These are phyloP conservation scores for Percopsis omiscomaycus DNA, from an alignment of 2,797 vertebrate species.

Conservation along the genomic window DNA sequence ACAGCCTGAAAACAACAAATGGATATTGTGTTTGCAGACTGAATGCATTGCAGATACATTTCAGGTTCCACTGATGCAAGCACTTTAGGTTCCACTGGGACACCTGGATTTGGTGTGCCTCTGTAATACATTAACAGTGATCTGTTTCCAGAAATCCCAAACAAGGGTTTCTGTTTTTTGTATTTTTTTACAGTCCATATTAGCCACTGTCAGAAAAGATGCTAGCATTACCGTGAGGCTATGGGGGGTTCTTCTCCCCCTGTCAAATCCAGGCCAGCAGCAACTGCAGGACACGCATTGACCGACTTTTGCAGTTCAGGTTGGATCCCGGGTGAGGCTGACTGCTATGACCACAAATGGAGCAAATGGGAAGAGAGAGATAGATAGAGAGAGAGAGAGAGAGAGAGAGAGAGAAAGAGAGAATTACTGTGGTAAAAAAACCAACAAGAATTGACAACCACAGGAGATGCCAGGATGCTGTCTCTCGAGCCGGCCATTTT, in stretches of 20 bases:
- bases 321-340: conserved; percentile 28
- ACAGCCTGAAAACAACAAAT: conserved; percentile 51
- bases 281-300: conserved; percentile 36
- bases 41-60: conserved; percentile 31
- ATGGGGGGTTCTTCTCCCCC: conserved; percentile 10
- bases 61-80: conserved; percentile 50
- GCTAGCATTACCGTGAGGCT: conserved; percentile 9
- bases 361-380: background rate
- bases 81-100: conserved; percentile 49
- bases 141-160: conserved; percentile 17
- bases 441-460: conserved; percentile 6
- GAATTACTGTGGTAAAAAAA: conserved; percentile 40
- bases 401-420: conserved; percentile 19
- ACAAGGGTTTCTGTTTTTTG: conserved; percentile 9
- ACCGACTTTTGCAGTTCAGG: conserved; percentile 13
- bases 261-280: conserved; percentile 3
- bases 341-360: conserved; percentile 16
- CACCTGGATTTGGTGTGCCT: conserved; percentile 26
- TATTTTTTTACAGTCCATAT: conserved; percentile 19
- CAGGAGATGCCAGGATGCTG: background rate
- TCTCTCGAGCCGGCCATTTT: background rate
- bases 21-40: conserved; percentile 47
- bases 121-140: conserved; percentile 22
- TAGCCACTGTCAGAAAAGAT: conserved; percentile 38
- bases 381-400: background rate